Evolutionary conservation across 2,888 invertebrate genomes (phyloP).

Genomic region (Anodontia alba): DNA sequence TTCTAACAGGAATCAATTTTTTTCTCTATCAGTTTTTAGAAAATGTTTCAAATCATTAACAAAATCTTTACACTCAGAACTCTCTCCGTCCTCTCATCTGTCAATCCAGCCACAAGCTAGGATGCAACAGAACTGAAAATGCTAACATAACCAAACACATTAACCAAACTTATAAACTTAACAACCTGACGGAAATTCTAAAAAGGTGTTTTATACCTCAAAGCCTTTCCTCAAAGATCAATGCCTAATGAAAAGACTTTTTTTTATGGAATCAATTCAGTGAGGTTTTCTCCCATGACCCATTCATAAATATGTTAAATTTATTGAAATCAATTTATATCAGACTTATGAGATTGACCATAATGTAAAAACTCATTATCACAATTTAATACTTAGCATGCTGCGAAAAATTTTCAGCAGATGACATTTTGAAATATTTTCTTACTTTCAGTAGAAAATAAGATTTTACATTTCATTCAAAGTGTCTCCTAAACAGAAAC

Average conservation of each 20-base stretch:
- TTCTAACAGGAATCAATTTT: no score
- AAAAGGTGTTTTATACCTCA: neutral
- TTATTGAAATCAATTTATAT: neutral
- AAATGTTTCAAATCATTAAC: no score
- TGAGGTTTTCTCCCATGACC: neutral
- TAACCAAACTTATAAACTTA: slow-evolving; percentile 6
- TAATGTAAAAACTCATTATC: neutral
- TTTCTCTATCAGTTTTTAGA: no score
- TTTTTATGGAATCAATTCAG: neutral
- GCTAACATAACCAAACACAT: neutral
- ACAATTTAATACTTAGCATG: no score
- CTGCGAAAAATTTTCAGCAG: no score
- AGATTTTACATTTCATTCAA: no score
- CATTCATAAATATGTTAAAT: neutral
- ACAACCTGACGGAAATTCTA: neutral
- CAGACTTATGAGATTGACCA: neutral
- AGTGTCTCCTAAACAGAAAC: no score
- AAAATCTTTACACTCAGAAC: no score
- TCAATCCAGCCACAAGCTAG: neutral
- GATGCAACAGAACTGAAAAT: neutral
- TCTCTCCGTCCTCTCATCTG: no score
- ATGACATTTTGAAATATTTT: no score
- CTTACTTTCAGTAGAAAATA: no score
- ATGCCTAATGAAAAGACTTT: neutral
- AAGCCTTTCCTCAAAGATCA: neutral